Percentiles rank a stretch among this genome's conserved stretches.
Conservation (phyloP, 2,888 invertebrate species). For the Diachrysia chrysitis region DNA sequence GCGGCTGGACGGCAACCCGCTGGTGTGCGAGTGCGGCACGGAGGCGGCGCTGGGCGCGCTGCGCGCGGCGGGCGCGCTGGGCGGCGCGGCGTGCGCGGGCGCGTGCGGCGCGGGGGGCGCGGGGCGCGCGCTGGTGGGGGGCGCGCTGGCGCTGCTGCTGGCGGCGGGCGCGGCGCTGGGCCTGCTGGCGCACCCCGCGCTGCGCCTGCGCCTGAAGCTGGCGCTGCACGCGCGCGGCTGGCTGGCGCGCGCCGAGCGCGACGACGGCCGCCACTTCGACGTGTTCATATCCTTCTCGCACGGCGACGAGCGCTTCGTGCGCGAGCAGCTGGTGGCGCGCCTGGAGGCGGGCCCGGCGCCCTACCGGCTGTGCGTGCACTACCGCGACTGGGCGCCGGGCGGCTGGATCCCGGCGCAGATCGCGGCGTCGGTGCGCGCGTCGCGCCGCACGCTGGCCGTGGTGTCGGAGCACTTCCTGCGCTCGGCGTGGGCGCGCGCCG, state of each 20-base stretch:
- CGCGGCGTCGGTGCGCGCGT: slow-evolving; percentile 50
- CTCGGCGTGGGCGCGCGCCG: slow-evolving; percentile 92
- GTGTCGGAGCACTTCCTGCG: slow-evolving; percentile 60
- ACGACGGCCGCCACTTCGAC: slow-evolving; percentile 88
- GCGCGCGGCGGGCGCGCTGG: no score
- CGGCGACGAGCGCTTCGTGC: slow-evolving; percentile 92
- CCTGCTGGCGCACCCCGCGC: slow-evolving; percentile 37
- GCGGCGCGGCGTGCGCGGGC: no score
- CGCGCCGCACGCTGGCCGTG: slow-evolving; percentile 54
- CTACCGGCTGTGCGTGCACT: slow-evolving; percentile 55
- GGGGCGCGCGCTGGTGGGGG: no score
- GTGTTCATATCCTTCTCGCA: slow-evolving; percentile 95
- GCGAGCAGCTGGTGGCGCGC: slow-evolving; percentile 90
- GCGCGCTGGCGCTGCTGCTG: slow-evolving; percentile 10
- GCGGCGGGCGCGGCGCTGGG: slow-evolving; percentile 28
- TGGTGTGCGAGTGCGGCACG: no score
- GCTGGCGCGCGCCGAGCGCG: slow-evolving; percentile 53
- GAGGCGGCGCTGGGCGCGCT: no score
- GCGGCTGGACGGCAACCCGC: no score
- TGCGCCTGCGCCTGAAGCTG: slow-evolving; percentile 51
- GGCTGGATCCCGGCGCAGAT: slow-evolving; percentile 59
- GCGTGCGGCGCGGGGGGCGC: no score
- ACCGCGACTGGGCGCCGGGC: slow-evolving; percentile 59
- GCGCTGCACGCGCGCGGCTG: slow-evolving; percentile 45
- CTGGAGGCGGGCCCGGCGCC: slow-evolving; percentile 88